These are phyloP conservation scores for Mya arenaria DNA, from an alignment of 1,140 invertebrate genomes.

Conservation along the genomic window DNA sequence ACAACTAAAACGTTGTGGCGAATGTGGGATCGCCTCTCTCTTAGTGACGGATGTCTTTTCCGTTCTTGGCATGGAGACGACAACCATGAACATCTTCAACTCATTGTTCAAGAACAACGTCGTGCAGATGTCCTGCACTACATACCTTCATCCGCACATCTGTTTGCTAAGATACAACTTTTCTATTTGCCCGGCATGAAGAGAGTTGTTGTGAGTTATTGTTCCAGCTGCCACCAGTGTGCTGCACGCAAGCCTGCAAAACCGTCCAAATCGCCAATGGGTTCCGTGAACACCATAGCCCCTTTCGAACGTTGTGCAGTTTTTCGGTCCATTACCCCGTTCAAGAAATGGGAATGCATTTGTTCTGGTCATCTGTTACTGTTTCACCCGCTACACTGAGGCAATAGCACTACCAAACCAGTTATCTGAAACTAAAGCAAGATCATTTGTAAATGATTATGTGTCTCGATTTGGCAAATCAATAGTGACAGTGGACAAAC, in stretches of 20 bases:
- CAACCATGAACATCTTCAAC: neutral
- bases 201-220: constrained; percentile 4
- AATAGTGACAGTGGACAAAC: constrained; percentile 55
- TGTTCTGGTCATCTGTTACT: constrained; percentile 65
- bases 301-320: constrained; percentile 69
- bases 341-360: constrained; percentile 63
- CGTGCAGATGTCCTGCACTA: too few relatives aligned
- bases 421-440: too few relatives aligned
- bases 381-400: constrained; percentile 73
- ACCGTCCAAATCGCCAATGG: constrained; percentile 22
- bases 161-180: constrained; percentile 3
- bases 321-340: constrained; percentile 67
- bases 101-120: constrained; percentile 34
- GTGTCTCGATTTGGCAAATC: constrained; percentile 55
- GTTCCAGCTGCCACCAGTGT: constrained; percentile 36
- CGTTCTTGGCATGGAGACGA: neutral
- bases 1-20: constrained; percentile 57
- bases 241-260: constrained; percentile 11
- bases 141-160: constrained; percentile 45
- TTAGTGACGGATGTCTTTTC: constrained; percentile 38
- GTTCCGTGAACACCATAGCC: neutral
- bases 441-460: too few relatives aligned
- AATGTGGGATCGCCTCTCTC: constrained; percentile 52
- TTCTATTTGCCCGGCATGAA: constrained; percentile 53
- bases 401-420: too few relatives aligned